Percentiles rank a stretch among this genome's conserved stretches.
These are phyloP conservation scores for Pseudoips prasinana DNA, from an alignment of 2,888 invertebrate genomes.

Conservation along the genomic window DNA sequence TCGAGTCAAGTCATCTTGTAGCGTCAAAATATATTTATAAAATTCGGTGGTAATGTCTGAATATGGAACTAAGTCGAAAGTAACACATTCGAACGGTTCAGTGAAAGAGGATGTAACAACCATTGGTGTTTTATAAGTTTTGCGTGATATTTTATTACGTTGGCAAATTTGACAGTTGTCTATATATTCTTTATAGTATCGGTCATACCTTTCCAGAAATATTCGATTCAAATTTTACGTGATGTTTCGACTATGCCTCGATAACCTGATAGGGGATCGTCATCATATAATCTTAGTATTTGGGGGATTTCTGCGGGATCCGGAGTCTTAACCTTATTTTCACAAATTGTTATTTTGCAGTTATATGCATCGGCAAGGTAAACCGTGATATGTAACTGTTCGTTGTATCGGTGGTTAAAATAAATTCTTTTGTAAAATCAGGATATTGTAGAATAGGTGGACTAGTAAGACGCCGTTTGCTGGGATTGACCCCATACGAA, in stretches of 20 bases:
- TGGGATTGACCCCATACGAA: slow-evolving; percentile 5
- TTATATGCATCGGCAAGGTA: slow-evolving; percentile 34
- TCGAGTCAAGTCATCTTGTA: slow-evolving; percentile 40
- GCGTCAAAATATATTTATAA: slow-evolving; percentile 37
- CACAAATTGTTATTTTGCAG: slow-evolving; percentile 31
- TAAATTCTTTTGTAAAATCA: slow-evolving; percentile 10
- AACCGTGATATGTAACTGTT: slow-evolving; percentile 31
- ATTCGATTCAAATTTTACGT: slow-evolving; percentile 35
- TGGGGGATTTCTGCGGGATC: slow-evolving; percentile 29
- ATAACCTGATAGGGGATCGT: slow-evolving; percentile 38
- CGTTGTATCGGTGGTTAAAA: slow-evolving; percentile 10
- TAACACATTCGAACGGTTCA: slow-evolving; percentile 40
- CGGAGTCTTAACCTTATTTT: slow-evolving; percentile 28
- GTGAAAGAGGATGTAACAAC: slow-evolving; percentile 38
- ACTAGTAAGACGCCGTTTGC: slow-evolving; percentile 5
- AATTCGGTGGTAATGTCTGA: slow-evolving; percentile 34
- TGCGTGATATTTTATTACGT: slow-evolving; percentile 37
- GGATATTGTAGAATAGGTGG: slow-evolving; percentile 6
- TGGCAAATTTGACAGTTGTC: slow-evolving; percentile 33
- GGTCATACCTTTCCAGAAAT: slow-evolving; percentile 41
- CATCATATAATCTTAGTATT: no score
- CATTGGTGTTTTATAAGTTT: slow-evolving; percentile 39
- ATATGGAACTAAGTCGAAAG: slow-evolving; percentile 42
- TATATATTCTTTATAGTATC: slow-evolving; percentile 35
- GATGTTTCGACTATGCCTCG: slow-evolving; percentile 37